Evolutionary conservation across 2,888 invertebrate species (phyloP).

Genomic region (Cephus pulcher): DNA sequence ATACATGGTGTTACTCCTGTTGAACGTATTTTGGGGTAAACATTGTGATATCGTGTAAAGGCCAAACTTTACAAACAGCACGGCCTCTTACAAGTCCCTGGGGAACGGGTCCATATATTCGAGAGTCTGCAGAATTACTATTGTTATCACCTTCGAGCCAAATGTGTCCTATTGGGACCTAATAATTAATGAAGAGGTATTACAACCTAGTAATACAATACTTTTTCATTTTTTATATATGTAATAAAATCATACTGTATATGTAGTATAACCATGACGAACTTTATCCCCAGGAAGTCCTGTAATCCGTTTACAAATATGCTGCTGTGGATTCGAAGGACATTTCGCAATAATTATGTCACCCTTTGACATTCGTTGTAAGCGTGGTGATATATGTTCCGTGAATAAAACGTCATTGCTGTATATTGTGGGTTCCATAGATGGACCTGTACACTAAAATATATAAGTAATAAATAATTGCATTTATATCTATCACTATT

Average conservation of each 20-base stretch:
- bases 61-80: constrained; percentile 86
- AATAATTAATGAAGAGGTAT: background rate
- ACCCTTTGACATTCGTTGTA: constrained; percentile 76
- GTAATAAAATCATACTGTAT: constrained; percentile 42
- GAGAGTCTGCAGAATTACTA: constrained; percentile 86
- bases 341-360: constrained; percentile 88
- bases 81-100: constrained; percentile 85
- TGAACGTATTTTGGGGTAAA: constrained; percentile 34
- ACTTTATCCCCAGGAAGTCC: constrained; percentile 83
- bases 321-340: constrained; percentile 82
- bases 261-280: constrained; percentile 45
- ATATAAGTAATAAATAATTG: constrained; percentile 16
- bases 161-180: constrained; percentile 85
- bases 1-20: background rate
- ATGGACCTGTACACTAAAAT: constrained; percentile 88
- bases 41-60: constrained; percentile 66
- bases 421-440: constrained; percentile 92
- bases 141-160: constrained; percentile 95
- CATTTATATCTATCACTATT: constrained; percentile 14
- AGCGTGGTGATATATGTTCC: constrained; percentile 80
- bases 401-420: constrained; percentile 85
- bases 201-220: background rate
- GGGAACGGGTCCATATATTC: constrained; percentile 89
- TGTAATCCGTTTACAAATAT: constrained; percentile 87
- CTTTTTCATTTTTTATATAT: constrained; percentile 3